phyloP scores from a whole-genome alignment of 2,113 vertebrate species.

The Callospermophilus lateralis region DNA sequence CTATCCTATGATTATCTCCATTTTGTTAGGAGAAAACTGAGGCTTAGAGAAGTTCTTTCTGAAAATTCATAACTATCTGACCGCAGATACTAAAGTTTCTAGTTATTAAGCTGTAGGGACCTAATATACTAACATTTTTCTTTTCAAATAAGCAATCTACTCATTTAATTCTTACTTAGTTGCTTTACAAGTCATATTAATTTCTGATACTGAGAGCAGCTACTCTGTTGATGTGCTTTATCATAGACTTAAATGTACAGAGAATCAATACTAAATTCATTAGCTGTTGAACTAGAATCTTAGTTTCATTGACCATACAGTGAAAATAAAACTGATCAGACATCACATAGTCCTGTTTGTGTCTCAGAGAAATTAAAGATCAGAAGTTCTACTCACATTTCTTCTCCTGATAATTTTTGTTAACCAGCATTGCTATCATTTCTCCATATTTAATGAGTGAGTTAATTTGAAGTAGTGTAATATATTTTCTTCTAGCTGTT shows the following conservation, averaged over 20 bases:
- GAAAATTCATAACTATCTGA: constrained; percentile 6
- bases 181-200: constrained; percentile 61
- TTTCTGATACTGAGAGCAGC: constrained; percentile 37
- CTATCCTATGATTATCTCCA: background rate
- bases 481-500: background rate
- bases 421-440: background rate
- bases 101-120: background rate
- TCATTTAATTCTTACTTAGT: constrained; percentile 17
- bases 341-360: background rate
- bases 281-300: constrained; percentile 65
- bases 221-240: background rate
- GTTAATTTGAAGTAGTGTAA: background rate
- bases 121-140: constrained; percentile 29
- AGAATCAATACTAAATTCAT: constrained; percentile 70
- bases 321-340: constrained; percentile 52
- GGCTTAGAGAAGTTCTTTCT: background rate
- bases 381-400: background rate
- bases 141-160: constrained; percentile 29
- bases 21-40: background rate
- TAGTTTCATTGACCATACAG: constrained; percentile 49
- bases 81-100: background rate
- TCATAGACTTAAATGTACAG: constrained; percentile 38
- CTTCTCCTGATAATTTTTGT: constrained; percentile 25
- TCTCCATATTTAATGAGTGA: constrained; percentile 27
- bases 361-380: constrained; percentile 65